Percentiles rank a stretch among this genome's conserved stretches.
phyloP scores from a whole-genome alignment of 2,797 vertebrate genomes.

The Phylloscopus collybita region DNA sequence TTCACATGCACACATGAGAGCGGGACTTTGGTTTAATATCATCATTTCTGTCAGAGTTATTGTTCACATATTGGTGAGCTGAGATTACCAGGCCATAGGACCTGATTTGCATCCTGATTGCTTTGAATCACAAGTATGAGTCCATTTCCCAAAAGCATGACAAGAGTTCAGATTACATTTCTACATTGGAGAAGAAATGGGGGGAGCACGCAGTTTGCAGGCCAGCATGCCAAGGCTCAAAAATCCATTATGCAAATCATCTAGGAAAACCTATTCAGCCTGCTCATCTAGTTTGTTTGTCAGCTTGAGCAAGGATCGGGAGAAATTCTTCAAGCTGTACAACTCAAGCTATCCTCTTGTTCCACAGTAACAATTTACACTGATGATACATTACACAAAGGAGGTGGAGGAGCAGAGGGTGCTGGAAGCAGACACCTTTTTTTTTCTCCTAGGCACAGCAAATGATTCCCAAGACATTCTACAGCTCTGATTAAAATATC shows the following conservation, averaged over 20 bases:
- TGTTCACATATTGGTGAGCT: neutral
- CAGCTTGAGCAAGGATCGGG: neutral
- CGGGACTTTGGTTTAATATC: neutral
- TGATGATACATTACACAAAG: neutral
- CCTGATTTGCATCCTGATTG: neutral
- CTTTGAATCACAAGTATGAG: neutral
- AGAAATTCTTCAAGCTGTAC: neutral
- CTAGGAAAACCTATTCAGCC: neutral
- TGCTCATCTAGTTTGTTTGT: neutral
- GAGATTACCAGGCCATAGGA: neutral
- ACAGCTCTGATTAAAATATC: constrained; percentile 20
- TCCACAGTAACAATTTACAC: neutral
- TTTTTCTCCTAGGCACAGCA: neutral
- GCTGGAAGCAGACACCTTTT: neutral
- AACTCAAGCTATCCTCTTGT: neutral
- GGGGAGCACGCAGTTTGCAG: neutral
- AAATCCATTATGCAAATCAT: neutral
- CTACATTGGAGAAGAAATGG: neutral
- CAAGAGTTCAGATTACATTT: neutral
- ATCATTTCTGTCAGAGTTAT: constrained; percentile 9
- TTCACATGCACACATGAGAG: neutral
- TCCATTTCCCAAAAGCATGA: neutral
- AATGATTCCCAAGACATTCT: neutral
- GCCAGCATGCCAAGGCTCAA: neutral
- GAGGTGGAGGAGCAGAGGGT: neutral